Evolutionary conservation across 2,888 invertebrate genomes (phyloP).

Genomic region (Amphipyra berbera): DNA sequence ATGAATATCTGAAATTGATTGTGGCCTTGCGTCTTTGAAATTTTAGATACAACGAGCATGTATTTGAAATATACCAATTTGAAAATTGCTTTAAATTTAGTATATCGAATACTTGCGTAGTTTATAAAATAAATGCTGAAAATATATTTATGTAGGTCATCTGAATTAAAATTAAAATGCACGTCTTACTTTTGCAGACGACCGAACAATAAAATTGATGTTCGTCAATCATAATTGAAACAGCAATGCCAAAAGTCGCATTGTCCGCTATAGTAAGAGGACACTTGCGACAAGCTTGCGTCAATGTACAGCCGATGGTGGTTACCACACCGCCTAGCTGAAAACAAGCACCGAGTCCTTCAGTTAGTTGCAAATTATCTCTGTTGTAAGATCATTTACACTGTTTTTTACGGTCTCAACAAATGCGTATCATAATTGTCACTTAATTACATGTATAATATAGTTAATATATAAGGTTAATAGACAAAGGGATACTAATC

Average conservation of each 20-base stretch:
- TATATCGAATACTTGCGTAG: too few relatives aligned
- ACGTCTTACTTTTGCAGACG: constrained; percentile 12
- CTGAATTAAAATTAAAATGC: too few relatives aligned
- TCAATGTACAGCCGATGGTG: constrained; percentile 59
- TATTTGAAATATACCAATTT: too few relatives aligned
- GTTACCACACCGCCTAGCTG: constrained; percentile 57
- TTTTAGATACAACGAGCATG: too few relatives aligned
- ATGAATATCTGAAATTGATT: too few relatives aligned
- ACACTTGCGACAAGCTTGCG: constrained; percentile 68
- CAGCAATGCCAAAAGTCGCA: constrained; percentile 63
- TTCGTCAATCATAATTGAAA: constrained; percentile 65
- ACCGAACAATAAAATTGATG: constrained; percentile 73
- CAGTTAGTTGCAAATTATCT: constrained; percentile 49
- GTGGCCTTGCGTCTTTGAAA: too few relatives aligned
- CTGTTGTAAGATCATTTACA: constrained; percentile 49
- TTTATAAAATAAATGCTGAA: background rate
- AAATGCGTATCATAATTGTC: constrained; percentile 39
- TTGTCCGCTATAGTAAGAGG: constrained; percentile 64
- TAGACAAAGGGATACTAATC: too few relatives aligned
- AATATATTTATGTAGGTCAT: constrained; percentile 2
- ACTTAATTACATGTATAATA: constrained; percentile 7
- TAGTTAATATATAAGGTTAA: too few relatives aligned
- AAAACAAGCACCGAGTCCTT: constrained; percentile 59
- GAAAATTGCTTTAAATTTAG: too few relatives aligned
- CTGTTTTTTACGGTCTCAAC: constrained; percentile 34